Evolutionary conservation across 2,113 vertebrate species (phyloP).

Genomic region (Gasterosteus nipponicus): DNA sequence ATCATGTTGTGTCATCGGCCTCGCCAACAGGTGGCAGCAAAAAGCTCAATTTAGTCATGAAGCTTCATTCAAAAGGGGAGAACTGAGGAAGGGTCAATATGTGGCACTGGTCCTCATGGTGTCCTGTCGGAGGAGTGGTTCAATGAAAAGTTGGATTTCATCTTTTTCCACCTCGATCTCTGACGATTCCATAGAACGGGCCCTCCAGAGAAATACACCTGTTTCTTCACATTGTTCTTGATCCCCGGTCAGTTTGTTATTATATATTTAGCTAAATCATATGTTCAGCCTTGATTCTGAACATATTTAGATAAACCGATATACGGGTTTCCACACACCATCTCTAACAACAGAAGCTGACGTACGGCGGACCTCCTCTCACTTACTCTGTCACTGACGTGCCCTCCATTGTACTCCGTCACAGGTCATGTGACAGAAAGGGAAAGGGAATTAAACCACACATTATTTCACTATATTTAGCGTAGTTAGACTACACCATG

Average conservation of each 20-base stretch:
- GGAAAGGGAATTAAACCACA: background rate
- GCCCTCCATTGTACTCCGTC: background rate
- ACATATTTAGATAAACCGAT: background rate
- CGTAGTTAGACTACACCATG: background rate
- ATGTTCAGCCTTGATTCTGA: background rate
- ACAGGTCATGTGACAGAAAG: background rate
- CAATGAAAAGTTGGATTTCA: background rate
- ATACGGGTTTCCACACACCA: background rate
- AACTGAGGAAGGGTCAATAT: background rate
- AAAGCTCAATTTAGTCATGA: constrained; percentile 45
- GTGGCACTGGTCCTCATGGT: background rate
- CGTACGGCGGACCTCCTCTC: background rate
- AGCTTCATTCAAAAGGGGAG: background rate
- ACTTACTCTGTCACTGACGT: background rate
- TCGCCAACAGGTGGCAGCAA: constrained; percentile 81
- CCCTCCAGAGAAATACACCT: background rate
- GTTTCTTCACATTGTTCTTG: background rate
- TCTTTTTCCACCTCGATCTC: background rate
- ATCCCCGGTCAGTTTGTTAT: background rate
- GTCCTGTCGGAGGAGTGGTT: background rate
- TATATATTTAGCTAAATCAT: background rate
- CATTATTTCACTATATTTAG: background rate
- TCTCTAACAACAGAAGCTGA: background rate
- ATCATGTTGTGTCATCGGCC: background rate
- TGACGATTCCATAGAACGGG: background rate